Percentiles rank a stretch among this genome's conserved stretches.
Conservation (phyloP, 2,113 vertebrate species). For the Anarhynchus alexandrinus region DNA sequence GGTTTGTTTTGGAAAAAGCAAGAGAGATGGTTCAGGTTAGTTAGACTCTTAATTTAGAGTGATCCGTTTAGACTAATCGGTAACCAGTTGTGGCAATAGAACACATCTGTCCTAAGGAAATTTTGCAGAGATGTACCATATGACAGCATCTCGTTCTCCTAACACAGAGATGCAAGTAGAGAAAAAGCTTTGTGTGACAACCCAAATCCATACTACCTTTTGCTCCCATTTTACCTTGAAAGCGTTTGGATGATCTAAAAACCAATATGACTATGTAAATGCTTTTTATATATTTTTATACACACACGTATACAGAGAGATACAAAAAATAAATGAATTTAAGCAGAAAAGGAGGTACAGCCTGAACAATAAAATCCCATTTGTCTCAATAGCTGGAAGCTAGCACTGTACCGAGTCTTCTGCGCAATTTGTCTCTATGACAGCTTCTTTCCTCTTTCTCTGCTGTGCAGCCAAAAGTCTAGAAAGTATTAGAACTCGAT, state of each 20-base stretch:
- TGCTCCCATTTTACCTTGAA: background rate
- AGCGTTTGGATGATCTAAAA: background rate
- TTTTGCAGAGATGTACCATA: background rate
- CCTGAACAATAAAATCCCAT: background rate
- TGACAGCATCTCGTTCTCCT: background rate
- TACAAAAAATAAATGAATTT: background rate
- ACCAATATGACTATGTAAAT: background rate
- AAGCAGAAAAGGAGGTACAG: background rate
- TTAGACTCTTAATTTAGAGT: background rate
- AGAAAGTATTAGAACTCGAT: background rate
- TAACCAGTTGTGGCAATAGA: background rate
- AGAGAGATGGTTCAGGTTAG: background rate
- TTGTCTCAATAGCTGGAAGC: conserved; percentile 6
- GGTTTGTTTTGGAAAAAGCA: background rate
- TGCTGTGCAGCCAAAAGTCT: background rate
- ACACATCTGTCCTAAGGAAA: background rate
- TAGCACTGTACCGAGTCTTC: background rate
- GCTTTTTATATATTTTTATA: background rate
- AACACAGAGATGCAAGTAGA: background rate
- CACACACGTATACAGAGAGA: background rate
- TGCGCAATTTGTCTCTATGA: background rate
- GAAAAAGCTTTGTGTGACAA: background rate
- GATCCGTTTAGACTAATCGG: background rate
- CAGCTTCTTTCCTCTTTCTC: background rate
- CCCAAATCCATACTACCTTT: background rate